Evolutionary conservation across 2,113 vertebrate species (phyloP), one percentile per base, ranked within the genome.

Genomic region (Siniperca chuatsi): DNA sequence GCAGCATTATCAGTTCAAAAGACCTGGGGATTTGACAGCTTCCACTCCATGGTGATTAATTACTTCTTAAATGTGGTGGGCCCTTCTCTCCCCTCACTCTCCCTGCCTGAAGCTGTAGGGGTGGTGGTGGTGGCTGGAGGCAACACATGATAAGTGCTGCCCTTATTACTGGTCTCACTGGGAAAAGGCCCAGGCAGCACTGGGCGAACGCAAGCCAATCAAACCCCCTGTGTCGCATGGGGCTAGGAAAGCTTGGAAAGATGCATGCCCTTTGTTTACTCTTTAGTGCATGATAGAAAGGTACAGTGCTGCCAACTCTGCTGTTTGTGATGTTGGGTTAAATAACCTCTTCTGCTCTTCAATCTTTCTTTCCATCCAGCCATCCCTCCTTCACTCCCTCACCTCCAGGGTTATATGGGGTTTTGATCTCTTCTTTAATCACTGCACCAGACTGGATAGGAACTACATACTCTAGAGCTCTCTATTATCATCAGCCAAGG

Each of bases 31-130:
- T 97, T 97, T 98, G 97, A 98, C 97, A 99, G 97, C 96, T 96
- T 95, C 95, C 96, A 95, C 96, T 97, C 97, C 96, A 97, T 96
- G 96, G 97, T 99, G 98, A 99, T 99, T 98, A 99, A 99, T 99
- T 98, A 98, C 98, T 97, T 96, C 96, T 97, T 95, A 90, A 97
- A 96, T 96, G 96, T 96, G 96, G 96, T 97, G 96, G 97, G 96
- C 96, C 97, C 95, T 97, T 97, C 97, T 97, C 96, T 97, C 87
- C 78, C 83, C 85, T 74, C 83, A 89, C 76, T 66, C 78, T 79
- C 81, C 46, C 73, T 60, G 76, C 33, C 82, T 92, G 86, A 86
- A 96, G 96, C 96, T 96, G 94, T 95, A 95, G 95, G 95, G 15
- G 61, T 78, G 78, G 78, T 81, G 80, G 37, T 85, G 89, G 96